phyloP scores from a whole-genome alignment of 2,113 vertebrate species.

The Poeciliopsis turrubarensis region DNA sequence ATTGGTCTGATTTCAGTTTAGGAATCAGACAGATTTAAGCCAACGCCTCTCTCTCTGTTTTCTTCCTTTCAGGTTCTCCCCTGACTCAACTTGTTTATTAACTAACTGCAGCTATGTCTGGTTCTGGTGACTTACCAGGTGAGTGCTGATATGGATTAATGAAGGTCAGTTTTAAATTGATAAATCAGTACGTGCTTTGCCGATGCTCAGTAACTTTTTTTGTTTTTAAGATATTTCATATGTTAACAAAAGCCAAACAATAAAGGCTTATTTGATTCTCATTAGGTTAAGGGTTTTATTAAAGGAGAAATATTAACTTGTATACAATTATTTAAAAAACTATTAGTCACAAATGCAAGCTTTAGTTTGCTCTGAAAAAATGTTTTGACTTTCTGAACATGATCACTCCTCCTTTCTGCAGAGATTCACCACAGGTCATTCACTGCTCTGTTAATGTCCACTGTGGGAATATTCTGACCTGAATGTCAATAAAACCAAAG shows the following conservation, averaged over 20 bases:
- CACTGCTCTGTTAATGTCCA: background rate
- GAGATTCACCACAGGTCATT: background rate
- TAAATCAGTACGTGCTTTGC: background rate
- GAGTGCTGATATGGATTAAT: background rate
- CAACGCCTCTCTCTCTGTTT: background rate
- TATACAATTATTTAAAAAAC: background rate
- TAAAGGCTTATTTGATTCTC: no score
- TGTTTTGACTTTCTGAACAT: background rate
- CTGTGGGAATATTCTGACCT: background rate
- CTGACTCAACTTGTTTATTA: conserved; percentile 5
- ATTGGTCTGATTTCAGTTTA: background rate
- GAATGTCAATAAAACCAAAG: background rate
- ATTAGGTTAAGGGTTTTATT: no score
- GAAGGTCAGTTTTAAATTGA: background rate
- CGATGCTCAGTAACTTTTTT: background rate
- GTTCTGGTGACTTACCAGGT: conserved; percentile 68
- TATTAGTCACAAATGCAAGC: background rate
- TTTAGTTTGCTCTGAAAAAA: background rate
- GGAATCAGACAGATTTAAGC: no score
- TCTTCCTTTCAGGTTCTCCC: conserved; percentile 21
- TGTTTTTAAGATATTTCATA: background rate
- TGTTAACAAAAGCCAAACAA: no score
- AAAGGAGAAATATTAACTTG: background rate
- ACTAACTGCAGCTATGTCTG: conserved; percentile 60
- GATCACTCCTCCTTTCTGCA: background rate